These are phyloP conservation scores for Zygaena filipendulae DNA, from an alignment of 2,888 invertebrate species.

Conservation along the genomic window DNA sequence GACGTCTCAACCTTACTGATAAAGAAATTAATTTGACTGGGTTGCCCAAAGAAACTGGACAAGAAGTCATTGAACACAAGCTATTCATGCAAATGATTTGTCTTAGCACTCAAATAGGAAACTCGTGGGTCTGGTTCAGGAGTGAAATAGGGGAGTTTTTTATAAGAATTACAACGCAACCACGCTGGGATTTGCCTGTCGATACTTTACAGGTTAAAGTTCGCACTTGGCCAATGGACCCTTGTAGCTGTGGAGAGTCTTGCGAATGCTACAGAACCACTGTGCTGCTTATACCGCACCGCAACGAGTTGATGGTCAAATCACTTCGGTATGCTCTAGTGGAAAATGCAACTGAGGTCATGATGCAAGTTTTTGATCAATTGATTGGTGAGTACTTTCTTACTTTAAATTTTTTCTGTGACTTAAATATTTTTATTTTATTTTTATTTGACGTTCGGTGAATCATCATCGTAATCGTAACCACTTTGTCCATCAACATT, in stretches of 20 bases:
- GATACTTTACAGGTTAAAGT: constrained; percentile 42
- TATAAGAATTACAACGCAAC: constrained; percentile 43
- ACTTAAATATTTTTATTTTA: neutral
- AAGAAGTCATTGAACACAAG: constrained; percentile 37
- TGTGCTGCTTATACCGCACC: constrained; percentile 41
- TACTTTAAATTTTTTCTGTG: too few relatives aligned
- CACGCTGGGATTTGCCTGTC: constrained; percentile 47
- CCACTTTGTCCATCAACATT: too few relatives aligned
- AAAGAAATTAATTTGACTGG: constrained; percentile 36
- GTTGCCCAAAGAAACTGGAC: constrained; percentile 32
- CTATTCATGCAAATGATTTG: constrained; percentile 46
- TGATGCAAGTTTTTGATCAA: constrained; percentile 45
- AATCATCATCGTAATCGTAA: too few relatives aligned
- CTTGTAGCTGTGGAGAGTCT: constrained; percentile 48
- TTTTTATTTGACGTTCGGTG: too few relatives aligned
- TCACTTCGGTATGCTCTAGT: constrained; percentile 41
- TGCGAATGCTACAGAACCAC: constrained; percentile 53
- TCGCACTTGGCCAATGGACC: constrained; percentile 42
- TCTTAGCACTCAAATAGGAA: constrained; percentile 40
- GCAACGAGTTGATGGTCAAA: constrained; percentile 50
- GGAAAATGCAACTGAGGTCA: constrained; percentile 44
- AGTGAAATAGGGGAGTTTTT: constrained; percentile 50
- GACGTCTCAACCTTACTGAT: constrained; percentile 43
- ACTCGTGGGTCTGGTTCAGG: constrained; percentile 53
- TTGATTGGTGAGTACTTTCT: constrained; percentile 34